Evolutionary conservation across 2,888 invertebrate species (phyloP).

Genomic region (Alcis repandata): DNA sequence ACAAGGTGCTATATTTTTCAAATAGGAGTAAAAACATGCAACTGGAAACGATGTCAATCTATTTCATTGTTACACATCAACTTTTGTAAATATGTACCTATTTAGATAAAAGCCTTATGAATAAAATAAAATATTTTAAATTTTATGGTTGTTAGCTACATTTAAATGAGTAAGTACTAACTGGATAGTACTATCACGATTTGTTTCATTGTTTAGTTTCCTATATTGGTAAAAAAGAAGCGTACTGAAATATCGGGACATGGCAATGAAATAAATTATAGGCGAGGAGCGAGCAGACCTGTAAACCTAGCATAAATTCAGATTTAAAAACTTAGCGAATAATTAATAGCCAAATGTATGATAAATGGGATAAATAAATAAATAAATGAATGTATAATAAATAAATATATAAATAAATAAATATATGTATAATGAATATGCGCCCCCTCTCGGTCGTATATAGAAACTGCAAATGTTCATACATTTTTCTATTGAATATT

Average conservation of each 20-base stretch:
- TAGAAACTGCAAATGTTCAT: no score
- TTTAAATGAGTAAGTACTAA: background rate
- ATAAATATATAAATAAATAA: background rate
- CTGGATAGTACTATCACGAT: background rate
- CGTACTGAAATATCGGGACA: no score
- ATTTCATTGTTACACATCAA: conserved; percentile 8
- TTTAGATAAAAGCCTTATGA: background rate
- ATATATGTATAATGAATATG: no score
- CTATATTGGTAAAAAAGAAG: background rate
- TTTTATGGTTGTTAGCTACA: background rate
- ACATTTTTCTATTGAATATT: no score
- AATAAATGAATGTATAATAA: no score
- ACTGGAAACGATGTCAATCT: conserved; percentile 25
- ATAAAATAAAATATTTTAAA: background rate
- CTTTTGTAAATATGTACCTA: conserved; percentile 15
- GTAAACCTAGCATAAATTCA: no score
- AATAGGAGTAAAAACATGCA: conserved; percentile 12
- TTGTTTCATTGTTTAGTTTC: background rate
- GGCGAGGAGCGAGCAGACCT: no score
- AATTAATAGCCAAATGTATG: no score
- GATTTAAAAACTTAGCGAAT: no score
- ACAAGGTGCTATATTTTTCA: conserved; percentile 32
- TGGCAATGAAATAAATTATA: no score
- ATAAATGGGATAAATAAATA: no score
- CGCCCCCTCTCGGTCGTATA: no score